phyloP scores from a whole-genome alignment of 2,888 invertebrate species.

The Baronia brevicornis region DNA sequence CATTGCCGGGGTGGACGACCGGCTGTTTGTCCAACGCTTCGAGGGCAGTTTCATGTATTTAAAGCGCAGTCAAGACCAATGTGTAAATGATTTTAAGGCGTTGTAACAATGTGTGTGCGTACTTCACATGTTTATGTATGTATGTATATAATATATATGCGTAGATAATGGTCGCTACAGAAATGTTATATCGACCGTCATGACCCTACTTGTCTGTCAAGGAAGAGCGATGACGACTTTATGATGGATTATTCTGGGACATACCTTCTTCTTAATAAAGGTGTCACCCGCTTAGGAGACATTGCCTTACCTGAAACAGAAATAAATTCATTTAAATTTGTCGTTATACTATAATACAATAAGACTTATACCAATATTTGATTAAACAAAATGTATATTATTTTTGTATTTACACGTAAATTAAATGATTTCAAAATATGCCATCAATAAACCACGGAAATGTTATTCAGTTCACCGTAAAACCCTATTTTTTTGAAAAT shows the following conservation, averaged over 20 bases:
- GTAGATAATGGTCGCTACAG: constrained; percentile 24
- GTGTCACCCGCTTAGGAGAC: constrained; percentile 65
- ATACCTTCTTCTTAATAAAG: constrained; percentile 53
- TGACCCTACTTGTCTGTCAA: constrained; percentile 26
- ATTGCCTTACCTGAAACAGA: constrained; percentile 71
- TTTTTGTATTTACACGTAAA: too few relatives aligned
- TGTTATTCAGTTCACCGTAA: too few relatives aligned
- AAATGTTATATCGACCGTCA: constrained; percentile 40
- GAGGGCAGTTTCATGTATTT: constrained; percentile 48
- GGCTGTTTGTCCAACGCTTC: constrained; percentile 46
- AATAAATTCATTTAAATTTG: constrained; percentile 28
- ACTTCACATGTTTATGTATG: too few relatives aligned
- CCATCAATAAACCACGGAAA: too few relatives aligned
- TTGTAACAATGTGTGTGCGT: too few relatives aligned
- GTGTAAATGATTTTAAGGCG: constrained; percentile 24
- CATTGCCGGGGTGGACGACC: constrained; percentile 61
- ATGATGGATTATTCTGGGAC: constrained; percentile 46
- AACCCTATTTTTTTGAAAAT: too few relatives aligned
- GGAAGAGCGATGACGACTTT: constrained; percentile 21
- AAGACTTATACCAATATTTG: too few relatives aligned
- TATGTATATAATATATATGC: too few relatives aligned
- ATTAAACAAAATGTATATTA: too few relatives aligned
- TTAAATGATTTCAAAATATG: too few relatives aligned
- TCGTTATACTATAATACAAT: too few relatives aligned
- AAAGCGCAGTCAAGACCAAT: constrained; percentile 24